A percentile compares a stretch with the other conserved stretches of the same genome.
Conservation (phyloP, 2,113 vertebrate genomes). For the Sphyrna mokarran region DNA sequence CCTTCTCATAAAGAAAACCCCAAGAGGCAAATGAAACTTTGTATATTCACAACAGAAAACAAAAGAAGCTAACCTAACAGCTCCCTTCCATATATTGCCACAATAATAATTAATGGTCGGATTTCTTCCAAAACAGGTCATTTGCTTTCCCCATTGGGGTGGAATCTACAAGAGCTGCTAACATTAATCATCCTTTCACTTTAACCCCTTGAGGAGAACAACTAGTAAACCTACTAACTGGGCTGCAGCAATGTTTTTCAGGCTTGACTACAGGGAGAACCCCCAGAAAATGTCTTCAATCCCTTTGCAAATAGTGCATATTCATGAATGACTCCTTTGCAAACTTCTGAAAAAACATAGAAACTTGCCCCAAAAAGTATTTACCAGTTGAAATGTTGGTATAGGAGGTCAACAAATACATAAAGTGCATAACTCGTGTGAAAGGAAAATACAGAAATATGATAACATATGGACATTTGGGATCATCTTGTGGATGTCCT, state of each 20-base stretch:
- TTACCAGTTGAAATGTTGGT: background rate
- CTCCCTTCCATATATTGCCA: background rate
- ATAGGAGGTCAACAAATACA: background rate
- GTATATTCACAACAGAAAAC: constrained; percentile 18
- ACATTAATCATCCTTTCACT: background rate
- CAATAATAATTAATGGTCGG: background rate
- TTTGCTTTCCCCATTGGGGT: background rate
- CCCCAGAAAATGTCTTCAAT: background rate
- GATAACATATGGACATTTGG: background rate
- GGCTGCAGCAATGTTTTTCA: background rate
- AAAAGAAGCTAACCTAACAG: background rate
- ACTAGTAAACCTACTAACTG: background rate
- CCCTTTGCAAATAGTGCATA: background rate
- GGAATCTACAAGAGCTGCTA: background rate
- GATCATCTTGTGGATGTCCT: background rate
- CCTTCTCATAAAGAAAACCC: background rate
- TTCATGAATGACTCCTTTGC: background rate
- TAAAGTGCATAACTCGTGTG: background rate
- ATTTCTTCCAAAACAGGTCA: background rate
- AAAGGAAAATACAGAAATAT: background rate
- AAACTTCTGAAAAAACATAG: background rate
- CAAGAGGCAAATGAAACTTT: background rate
- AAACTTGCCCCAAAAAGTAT: background rate
- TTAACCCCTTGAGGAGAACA: background rate
- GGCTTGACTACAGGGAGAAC: background rate